Conservation (phyloP, 2,113 vertebrate genomes). For the Dinomys branickii region DNA sequence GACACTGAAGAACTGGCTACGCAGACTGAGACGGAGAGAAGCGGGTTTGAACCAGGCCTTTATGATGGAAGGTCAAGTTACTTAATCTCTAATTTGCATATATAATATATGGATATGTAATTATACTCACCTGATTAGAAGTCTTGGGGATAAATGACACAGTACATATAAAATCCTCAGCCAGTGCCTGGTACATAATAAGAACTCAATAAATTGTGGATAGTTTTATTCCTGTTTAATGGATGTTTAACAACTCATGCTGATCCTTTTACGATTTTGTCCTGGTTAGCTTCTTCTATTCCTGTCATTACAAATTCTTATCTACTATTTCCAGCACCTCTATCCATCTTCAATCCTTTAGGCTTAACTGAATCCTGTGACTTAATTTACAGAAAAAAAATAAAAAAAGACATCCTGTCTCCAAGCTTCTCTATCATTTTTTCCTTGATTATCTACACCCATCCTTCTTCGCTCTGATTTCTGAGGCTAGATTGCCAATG, state of each 20-base stretch:
- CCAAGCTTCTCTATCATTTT: neutral
- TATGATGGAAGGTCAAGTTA: slow-evolving; percentile 58
- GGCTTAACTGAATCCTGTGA: neutral
- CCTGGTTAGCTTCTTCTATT: neutral
- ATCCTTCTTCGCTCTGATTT: neutral
- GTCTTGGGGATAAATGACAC: slow-evolving; percentile 59
- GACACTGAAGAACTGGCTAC: neutral
- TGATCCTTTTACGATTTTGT: slow-evolving; percentile 11
- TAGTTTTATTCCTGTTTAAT: slow-evolving; percentile 60
- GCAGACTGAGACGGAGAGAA: neutral
- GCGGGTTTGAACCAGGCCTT: slow-evolving; percentile 33
- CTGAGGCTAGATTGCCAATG: neutral
- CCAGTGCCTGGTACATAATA: slow-evolving; percentile 35
- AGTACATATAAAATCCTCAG: slow-evolving; percentile 63
- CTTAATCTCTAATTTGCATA: slow-evolving; percentile 56
- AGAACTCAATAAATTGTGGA: slow-evolving; percentile 69
- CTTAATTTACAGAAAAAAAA: slow-evolving; percentile 41
- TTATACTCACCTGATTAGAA: slow-evolving; percentile 68
- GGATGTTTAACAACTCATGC: slow-evolving; percentile 22
- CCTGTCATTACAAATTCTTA: neutral
- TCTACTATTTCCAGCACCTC: neutral
- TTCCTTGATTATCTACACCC: neutral
- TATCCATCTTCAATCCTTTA: neutral
- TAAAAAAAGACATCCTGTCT: neutral
- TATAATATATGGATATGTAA: slow-evolving; percentile 50